Evolutionary conservation across 1,140 invertebrate genomes (phyloP), one percentile per base, ranked within the genome.

Genomic region (Saccostrea cuccullata): DNA sequence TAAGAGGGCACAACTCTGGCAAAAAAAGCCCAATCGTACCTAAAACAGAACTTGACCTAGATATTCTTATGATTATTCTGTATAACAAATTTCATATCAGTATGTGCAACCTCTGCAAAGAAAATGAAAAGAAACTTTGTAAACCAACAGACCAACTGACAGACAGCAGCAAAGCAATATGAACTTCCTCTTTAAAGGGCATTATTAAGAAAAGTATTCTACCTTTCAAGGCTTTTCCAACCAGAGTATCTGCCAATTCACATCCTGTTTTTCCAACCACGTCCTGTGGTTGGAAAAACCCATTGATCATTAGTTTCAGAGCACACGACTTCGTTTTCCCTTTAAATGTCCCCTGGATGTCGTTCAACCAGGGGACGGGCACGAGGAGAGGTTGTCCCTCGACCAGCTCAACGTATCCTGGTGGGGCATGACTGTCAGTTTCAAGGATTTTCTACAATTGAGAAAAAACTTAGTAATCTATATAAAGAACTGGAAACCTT

Each of bases 401-500:
- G 5, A 70, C 64, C 64, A 70, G 64, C 13, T 70, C 20, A 8
- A 13, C 9, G 26, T 70, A 70, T 26, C 64, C 64, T n/a, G 20
- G 6, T 70, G 64, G 64, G 5, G 13, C 26, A 8, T 6, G 20
- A 13, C 5, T 26, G 64, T 70, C 64, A n/a, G 6, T 26, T n/a
- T 26, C 26, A 26, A 70, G 64, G 64, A 70, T n/a, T 70, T 70
- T 70, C 64, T 70, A 70, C 20, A 70, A 70, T 70, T 20, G 26
- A 13, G 26, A n/a, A n/a, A 70, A 26, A 70, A n/a, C 9, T 20
- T 64, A 15, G 60, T 64, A 17, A 70, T 8, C 26, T 47, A 47
- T 47, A 47, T 47, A 47, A 47, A 47, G 47, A 47, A 47, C 47
- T 70, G 26, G 13, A 70, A n/a, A 26, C 26, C 13, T 20, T n/a